phyloP scores from a whole-genome alignment of 2,888 invertebrate species.

The Lysandra bellargus region DNA sequence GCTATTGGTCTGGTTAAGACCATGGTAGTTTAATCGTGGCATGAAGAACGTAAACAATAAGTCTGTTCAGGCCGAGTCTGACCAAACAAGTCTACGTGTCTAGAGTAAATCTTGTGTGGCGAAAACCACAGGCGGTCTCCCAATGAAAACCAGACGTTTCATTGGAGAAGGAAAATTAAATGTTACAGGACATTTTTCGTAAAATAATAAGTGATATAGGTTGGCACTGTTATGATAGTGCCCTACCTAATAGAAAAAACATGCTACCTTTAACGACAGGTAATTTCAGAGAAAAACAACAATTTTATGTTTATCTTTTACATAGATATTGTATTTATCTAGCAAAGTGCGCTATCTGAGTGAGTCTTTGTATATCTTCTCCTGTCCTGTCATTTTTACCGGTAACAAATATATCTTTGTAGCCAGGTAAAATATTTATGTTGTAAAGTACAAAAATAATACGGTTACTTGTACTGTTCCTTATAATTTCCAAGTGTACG shows the following conservation, averaged over 20 bases:
- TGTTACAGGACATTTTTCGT: background rate
- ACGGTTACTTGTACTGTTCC: conserved; percentile 42
- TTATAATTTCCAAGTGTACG: conserved; percentile 45
- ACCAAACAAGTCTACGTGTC: background rate
- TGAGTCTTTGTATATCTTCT: background rate
- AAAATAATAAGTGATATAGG: no score
- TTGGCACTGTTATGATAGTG: no score
- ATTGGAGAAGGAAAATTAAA: background rate
- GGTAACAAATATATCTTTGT: background rate
- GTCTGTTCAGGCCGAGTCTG: conserved; percentile 1
- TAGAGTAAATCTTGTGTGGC: background rate
- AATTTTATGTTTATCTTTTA: background rate
- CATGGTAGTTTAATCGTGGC: no score
- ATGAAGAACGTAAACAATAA: background rate
- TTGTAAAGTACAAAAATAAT: conserved; percentile 38
- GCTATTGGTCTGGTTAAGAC: no score
- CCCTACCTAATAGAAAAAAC: no score
- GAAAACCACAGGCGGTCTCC: background rate
- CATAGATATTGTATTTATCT: background rate
- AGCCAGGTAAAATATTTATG: background rate
- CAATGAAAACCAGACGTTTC: background rate
- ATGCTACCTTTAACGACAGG: background rate
- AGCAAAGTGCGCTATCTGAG: background rate
- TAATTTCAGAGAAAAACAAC: background rate
- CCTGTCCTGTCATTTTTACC: background rate